These are phyloP conservation scores for Sipha flava DNA, from an alignment of 1,140 invertebrate genomes.

Conservation along the genomic window DNA sequence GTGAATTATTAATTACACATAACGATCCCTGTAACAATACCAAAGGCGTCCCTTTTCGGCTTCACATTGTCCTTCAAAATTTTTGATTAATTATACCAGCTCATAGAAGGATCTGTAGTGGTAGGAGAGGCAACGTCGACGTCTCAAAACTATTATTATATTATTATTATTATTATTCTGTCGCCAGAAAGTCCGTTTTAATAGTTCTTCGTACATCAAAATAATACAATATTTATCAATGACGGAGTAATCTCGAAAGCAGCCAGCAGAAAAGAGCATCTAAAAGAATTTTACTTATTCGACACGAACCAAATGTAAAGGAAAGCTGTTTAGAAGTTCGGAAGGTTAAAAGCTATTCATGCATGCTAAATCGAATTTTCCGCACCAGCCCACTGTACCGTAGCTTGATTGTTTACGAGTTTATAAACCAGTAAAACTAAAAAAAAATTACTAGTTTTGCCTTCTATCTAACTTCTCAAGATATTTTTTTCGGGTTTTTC, in stretches of 20 bases:
- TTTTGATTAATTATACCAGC: conserved; percentile 17
- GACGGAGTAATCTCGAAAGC: not conserved
- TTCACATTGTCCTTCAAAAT: not conserved
- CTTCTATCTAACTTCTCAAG: not conserved
- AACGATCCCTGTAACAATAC: conserved; percentile 19
- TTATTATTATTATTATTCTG: not conserved
- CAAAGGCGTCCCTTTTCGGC: not conserved
- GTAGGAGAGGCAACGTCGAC: not conserved
- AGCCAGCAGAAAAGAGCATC: not conserved
- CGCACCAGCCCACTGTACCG: not conserved
- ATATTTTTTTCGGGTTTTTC: not conserved
- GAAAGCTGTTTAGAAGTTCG: not conserved
- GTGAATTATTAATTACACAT: conserved; percentile 32
- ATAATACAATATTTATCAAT: not conserved
- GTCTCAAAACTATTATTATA: not conserved
- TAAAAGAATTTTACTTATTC: not conserved
- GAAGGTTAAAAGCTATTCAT: conserved; percentile 1
- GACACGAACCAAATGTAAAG: not conserved
- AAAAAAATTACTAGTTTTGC: not conserved
- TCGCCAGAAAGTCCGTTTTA: not conserved
- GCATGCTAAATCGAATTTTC: not conserved
- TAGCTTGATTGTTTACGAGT: not conserved
- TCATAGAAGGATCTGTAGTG: not conserved
- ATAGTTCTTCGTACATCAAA: not conserved
- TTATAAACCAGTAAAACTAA: not conserved